Evolutionary conservation across 2,113 vertebrate genomes (phyloP).

Genomic region (Callipepla squamata): DNA sequence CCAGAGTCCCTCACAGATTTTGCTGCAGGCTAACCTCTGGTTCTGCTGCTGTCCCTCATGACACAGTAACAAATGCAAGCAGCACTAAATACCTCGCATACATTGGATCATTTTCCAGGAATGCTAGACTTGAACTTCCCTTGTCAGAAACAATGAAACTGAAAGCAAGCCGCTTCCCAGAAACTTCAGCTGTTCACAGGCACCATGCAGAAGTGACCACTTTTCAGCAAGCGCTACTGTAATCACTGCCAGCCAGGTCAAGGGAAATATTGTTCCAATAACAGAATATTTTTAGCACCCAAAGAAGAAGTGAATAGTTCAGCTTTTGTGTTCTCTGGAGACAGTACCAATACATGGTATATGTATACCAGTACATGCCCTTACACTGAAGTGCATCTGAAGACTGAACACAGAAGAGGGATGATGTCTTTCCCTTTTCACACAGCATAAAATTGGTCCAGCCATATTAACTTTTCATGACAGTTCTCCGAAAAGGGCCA

Average conservation of each 20-base stretch:
- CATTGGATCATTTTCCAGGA: neutral
- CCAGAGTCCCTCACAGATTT: rapidly evolving
- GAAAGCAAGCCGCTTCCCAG: neutral
- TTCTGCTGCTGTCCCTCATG: neutral
- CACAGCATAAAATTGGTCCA: neutral
- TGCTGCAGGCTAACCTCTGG: neutral
- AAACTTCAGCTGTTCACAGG: neutral
- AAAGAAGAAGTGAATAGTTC: constrained; percentile 26
- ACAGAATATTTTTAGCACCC: constrained; percentile 11
- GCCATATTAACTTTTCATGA: neutral
- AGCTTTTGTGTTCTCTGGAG: neutral
- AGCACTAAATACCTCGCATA: neutral
- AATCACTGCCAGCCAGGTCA: neutral
- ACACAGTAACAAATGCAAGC: neutral
- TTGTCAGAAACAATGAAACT: neutral
- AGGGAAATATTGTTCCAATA: constrained; percentile 11
- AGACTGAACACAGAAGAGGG: neutral
- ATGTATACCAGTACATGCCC: too few relatives aligned
- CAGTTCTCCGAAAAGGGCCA: neutral
- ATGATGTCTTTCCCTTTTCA: neutral
- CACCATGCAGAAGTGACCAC: neutral
- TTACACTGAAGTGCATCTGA: neutral
- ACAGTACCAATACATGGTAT: neutral
- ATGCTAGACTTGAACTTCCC: neutral
- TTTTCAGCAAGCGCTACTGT: constrained; percentile 52